Base-by-base conservation (phyloP, 2,113 vertebrate genomes). In the Oreochromis spilurus region DNA sequence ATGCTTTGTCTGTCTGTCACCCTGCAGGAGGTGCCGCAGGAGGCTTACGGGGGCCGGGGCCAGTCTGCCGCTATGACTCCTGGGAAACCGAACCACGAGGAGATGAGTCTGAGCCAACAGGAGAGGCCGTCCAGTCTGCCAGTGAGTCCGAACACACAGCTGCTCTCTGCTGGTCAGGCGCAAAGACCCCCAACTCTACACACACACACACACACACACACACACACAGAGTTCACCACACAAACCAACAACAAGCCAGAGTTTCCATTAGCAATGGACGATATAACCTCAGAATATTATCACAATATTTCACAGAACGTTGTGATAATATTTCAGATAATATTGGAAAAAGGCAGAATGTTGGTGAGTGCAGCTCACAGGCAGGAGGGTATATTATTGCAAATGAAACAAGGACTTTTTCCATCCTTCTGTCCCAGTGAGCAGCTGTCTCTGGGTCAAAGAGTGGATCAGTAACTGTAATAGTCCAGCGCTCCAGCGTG, bases 121-220 rank as follows among this genome's bases (percentile, higher is more conserved):
- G 98, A 98, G 89, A 97, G 97, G 89, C 98, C 98, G 24, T 99
- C 97, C 2, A 98, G 97, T 70, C 97, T 99, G 94, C 98, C 98
- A 94, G 98, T 99, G 96, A 98, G 98, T 94, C 57, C 4, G 2
- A 77, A 14, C 53, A 10, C 4, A 29, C 34, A 67, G 62, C 24
- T 50, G 24, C 16, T 31, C 43, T 50, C 43, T 75, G 70, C 70
- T 75, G 70, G 40, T 48, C 70, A 19, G 5, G 24, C 70, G 48
- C 67, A 29, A 17, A 29, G 21, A 48, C 8, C 67, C 40, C 34
- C 11, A 38, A 65, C 60, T 19, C 19, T 13, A 16, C 38, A 26
- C 10, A 38, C 60, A 65, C 34, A 38, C 62, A 38, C 5, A 16
- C 38, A 21, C 5, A 10, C n/a, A 21, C 52, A 2, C 58, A 7